Conservation (phyloP, 2,113 vertebrate genomes). For the Paraplagusia blochii region DNA sequence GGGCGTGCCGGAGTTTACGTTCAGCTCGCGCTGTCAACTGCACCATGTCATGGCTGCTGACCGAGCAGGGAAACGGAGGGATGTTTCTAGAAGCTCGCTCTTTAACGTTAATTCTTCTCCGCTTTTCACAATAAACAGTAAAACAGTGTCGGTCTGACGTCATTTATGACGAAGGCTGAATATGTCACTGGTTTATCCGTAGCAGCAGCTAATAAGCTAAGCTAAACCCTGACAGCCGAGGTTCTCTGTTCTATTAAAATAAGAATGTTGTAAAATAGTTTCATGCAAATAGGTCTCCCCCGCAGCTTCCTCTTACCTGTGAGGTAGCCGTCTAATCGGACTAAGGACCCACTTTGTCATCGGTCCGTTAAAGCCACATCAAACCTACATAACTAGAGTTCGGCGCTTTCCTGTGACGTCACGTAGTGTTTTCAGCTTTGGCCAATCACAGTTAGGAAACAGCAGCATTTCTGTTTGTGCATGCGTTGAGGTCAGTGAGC, state of each 20-base stretch:
- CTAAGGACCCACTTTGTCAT: conserved; percentile 42
- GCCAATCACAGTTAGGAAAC: conserved; percentile 52
- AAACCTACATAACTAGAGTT: conserved; percentile 54
- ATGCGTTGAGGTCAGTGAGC: background rate
- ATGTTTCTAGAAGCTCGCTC: too few species aligned
- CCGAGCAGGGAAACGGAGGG: too few species aligned
- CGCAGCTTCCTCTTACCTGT: conserved; percentile 23
- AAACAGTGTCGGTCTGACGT: too few species aligned
- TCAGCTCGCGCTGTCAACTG: background rate
- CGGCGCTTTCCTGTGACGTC: conserved; percentile 68
- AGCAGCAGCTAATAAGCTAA: conserved; percentile 23
- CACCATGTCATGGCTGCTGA: too few species aligned
- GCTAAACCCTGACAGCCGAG: background rate
- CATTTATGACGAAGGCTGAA: background rate
- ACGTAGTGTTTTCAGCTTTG: background rate
- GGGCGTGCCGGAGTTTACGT: conserved; percentile 55
- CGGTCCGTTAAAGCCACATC: conserved; percentile 42
- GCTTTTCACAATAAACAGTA: too few species aligned
- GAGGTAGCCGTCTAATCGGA: conserved; percentile 1
- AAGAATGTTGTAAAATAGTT: background rate
- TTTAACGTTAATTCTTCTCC: too few species aligned
- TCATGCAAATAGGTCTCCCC: background rate
- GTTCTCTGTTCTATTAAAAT: background rate
- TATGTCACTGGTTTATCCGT: conserved; percentile 12
- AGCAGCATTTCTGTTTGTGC: conserved; percentile 17